Conservation (phyloP, 1,140 invertebrate genomes). For the Drosophila ficusphila region DNA sequence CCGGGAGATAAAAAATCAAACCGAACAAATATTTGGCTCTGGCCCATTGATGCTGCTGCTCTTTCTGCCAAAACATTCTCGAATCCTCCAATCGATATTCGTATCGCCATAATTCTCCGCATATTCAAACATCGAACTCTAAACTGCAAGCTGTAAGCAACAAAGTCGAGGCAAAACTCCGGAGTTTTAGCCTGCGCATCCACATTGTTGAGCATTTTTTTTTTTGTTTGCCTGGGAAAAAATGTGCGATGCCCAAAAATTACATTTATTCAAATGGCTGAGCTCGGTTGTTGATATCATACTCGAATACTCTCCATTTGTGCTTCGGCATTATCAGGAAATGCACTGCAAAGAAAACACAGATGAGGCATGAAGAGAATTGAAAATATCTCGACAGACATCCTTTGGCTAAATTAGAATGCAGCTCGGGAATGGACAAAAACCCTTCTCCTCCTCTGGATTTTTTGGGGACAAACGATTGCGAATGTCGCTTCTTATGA, state of each 20-base stretch:
- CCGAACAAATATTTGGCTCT: constrained; percentile 66
- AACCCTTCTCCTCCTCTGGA: background rate
- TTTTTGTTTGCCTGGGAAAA: constrained; percentile 38
- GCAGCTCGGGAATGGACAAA: constrained; percentile 37
- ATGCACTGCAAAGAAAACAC: constrained; percentile 26
- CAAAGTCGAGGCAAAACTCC: constrained; percentile 3
- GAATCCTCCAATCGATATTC: constrained; percentile 53
- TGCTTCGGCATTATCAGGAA: constrained; percentile 40
- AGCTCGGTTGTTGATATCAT: constrained; percentile 29
- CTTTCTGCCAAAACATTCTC: constrained; percentile 57
- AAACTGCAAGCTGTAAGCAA: constrained; percentile 7
- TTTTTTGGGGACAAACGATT: constrained; percentile 18
- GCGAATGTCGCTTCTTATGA: constrained; percentile 67
- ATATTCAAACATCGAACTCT: constrained; percentile 7
- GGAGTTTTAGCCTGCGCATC: constrained; percentile 6
- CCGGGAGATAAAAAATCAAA: constrained; percentile 44
- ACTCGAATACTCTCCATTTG: constrained; percentile 19
- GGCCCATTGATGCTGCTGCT: constrained; percentile 42
- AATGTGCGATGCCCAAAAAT: constrained; percentile 34
- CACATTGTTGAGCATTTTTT: constrained; percentile 14
- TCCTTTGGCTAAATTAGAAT: constrained; percentile 50
- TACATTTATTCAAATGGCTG: constrained; percentile 56
- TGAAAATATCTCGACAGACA: constrained; percentile 10
- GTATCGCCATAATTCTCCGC: constrained; percentile 63
- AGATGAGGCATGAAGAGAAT: constrained; percentile 19